A percentile compares a stretch with the other conserved stretches of the same genome.
These are phyloP conservation scores for Pristionchus entomophagus DNA, from an alignment of 2,888 invertebrate species.

Conservation along the genomic window DNA sequence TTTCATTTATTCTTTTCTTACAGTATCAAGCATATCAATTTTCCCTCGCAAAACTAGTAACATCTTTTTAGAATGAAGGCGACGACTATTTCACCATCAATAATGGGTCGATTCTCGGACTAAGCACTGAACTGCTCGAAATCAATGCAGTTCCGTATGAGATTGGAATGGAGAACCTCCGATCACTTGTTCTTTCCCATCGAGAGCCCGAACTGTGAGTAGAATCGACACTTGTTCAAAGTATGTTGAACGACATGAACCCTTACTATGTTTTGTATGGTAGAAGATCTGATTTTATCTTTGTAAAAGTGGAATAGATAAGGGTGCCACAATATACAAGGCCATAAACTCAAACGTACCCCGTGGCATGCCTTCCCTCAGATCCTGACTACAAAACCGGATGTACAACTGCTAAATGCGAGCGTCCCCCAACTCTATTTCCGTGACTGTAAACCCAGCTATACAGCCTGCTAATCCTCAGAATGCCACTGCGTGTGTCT, in stretches of 20 bases:
- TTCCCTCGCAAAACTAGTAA: not conserved
- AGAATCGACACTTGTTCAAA: not conserved
- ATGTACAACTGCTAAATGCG: not conserved
- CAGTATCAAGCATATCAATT: no score
- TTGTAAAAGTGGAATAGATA: no score
- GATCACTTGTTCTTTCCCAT: constrained; percentile 10
- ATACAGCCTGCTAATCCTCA: no score
- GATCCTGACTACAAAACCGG: not conserved
- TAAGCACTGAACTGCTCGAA: constrained; percentile 37
- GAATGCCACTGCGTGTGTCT: constrained; percentile 27
- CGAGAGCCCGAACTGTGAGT: constrained; percentile 40
- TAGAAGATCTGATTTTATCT: no score
- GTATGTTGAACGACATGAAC: not conserved
- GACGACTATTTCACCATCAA: constrained; percentile 48
- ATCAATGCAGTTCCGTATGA: constrained; percentile 40
- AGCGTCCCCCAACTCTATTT: no score
- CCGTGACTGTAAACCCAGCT: no score
- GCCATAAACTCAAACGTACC: no score
- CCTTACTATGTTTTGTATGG: no score
- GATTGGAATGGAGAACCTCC: constrained; percentile 17
- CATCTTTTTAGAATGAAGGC: constrained; percentile 26
- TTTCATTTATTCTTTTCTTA: no score
- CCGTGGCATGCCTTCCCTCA: no score
- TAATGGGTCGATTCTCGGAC: constrained; percentile 46
- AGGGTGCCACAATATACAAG: no score